phyloP scores from a whole-genome alignment of 2,797 vertebrate genomes.

The Anniella stebbinsi region DNA sequence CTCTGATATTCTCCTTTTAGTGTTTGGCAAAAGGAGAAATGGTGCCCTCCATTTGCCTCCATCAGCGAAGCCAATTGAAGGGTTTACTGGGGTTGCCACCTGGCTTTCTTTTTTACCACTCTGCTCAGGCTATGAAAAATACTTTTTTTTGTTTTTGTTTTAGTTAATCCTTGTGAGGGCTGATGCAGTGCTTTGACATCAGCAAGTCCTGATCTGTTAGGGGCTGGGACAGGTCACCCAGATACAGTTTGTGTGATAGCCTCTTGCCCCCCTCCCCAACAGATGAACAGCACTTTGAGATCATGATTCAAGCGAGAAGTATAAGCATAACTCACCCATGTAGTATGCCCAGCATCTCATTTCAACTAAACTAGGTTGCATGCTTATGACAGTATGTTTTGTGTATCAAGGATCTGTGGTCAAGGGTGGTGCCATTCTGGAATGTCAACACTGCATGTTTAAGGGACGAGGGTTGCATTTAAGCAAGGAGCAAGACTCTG shows the following conservation, averaged over 20 bases:
- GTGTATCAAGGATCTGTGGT: too few relatives aligned
- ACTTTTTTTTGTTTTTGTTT: background rate
- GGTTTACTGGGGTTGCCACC: background rate
- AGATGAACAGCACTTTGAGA: background rate
- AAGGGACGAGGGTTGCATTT: too few relatives aligned
- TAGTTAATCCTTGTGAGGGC: background rate
- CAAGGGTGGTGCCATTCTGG: too few relatives aligned
- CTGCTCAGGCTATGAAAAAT: background rate
- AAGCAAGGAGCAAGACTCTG: background rate
- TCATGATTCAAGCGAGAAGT: background rate
- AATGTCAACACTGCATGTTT: background rate
- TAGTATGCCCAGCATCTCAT: background rate
- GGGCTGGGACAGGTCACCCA: background rate
- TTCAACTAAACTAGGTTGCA: background rate
- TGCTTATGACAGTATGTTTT: too few relatives aligned
- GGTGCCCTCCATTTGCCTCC: background rate
- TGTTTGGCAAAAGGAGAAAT: background rate
- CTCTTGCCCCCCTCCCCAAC: background rate
- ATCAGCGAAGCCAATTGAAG: background rate
- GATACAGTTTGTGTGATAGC: too few relatives aligned
- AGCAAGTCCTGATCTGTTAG: background rate
- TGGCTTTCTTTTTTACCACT: background rate
- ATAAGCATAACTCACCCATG: background rate
- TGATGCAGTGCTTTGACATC: background rate
- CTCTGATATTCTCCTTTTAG: background rate